Evolutionary conservation across 1,140 invertebrate species (phyloP), one percentile per base, ranked within the genome.

Genomic region (Drosophila cardini): DNA sequence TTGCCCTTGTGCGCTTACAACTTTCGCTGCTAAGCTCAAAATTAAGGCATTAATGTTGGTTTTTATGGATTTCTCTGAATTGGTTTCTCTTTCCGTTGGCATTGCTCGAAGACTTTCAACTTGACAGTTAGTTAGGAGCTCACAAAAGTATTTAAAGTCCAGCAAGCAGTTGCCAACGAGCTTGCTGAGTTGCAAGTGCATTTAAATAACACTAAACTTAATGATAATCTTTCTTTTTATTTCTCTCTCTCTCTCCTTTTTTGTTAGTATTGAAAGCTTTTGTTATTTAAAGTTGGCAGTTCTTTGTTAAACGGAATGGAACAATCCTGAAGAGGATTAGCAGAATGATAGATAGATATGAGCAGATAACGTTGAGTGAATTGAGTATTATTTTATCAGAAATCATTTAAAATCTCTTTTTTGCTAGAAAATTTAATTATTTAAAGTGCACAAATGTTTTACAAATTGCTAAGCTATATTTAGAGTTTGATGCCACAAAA

Each of bases 31-130:
- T 78, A 46, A 73, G 78, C 80, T 63, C 40, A 70, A 89, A 78
- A 89, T 84, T 71, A 89, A 89, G 84, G 77, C 77, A 89, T 89
- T 89, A 89, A 80, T 84, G 85, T 78, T 89, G 82, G 80, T 89
- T 89, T 86, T 89, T 84, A 80, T 89, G 77, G 80, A 75, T 76
- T 61, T 52, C 53, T 48, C 61, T 58, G 46, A 55, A 80, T 69
- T 71, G 69, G 57, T 86, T 86, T 79, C 79, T 57, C 72, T 76
- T 68, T 76, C 80, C 52, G 18, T 67, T 58, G 16, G 30, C 53
- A 50, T 48, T 45, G 42, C 34, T 32, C 45, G 9, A 36, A 63
- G 45, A 50, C 16, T 30, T 62, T 56, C 32, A 10, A 38, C 34
- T 36, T 60, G 34, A 21, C 56, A 55, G 43, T 75, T 38, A 40